Percentiles rank a stretch among this genome's conserved stretches.
phyloP scores from a whole-genome alignment of 2,888 invertebrate genomes.

The Petrolisthes cinctipes region DNA sequence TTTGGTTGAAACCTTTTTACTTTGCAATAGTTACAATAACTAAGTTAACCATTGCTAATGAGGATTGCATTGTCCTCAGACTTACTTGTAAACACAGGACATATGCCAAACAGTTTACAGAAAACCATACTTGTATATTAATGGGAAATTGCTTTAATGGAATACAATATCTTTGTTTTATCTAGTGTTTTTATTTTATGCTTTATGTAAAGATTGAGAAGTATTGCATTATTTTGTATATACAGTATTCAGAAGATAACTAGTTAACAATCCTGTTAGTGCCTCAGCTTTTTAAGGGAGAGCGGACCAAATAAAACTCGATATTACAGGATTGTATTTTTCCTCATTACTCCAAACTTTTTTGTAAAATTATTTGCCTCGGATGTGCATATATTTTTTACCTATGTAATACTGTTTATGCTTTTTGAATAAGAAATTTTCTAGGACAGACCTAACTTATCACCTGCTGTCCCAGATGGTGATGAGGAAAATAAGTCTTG shows the following conservation, averaged over 20 bases:
- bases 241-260: constrained; percentile 31
- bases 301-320: constrained; percentile 53
- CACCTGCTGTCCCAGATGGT: no score
- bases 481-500: no score
- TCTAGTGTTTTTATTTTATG: constrained; percentile 37
- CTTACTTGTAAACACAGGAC: constrained; percentile 3
- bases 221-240: constrained; percentile 37
- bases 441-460: no score
- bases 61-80: neutral
- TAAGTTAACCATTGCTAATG: neutral
- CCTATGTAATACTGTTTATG: no score
- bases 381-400: no score
- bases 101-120: constrained; percentile 27
- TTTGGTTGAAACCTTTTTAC: neutral
- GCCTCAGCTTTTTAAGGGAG: constrained; percentile 59
- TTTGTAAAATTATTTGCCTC: no score
- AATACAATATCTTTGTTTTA: constrained; percentile 23
- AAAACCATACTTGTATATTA: constrained; percentile 8
- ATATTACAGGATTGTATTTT: neutral
- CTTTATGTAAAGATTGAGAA: constrained; percentile 37
- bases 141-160: constrained; percentile 46
- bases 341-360: no score
- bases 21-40: neutral
- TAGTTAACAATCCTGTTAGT: constrained; percentile 40
- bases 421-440: no score